Evolutionary conservation across 2,888 invertebrate species (phyloP), one percentile per base, ranked within the genome.

Genomic region (Tenodera sinensis): DNA sequence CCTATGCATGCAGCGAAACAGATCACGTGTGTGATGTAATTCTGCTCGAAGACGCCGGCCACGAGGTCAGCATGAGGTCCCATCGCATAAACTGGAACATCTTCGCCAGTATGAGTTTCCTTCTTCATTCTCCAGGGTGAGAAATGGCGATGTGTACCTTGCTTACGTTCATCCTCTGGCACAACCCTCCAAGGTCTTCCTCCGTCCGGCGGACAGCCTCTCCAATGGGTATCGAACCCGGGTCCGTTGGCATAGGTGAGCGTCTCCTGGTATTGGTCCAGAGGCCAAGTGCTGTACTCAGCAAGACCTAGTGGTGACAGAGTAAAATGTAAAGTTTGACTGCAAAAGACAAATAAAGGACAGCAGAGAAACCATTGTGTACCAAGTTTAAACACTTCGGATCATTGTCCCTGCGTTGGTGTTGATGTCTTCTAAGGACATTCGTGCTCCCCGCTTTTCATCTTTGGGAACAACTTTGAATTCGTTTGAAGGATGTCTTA

Each of bases 161-260:
- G 82, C 42, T 87, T 30, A 14, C 87, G 82, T 42, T 82, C 82
- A 15, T 87, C 42, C 2, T 87, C 82, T 30, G 87, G 28, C 3
- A 87, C n/a, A 15, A 34, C 28, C n/a, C 87, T 28, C 87, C 87
- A 87, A 71, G 54, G 54, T 25, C 54, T 71, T 34, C 34, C 81
- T 9, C n/a, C 42, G 6, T 82, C 81, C 14, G 83, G 83, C 27
- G 42, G 83, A 28, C 83, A 82, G 12, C 27, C 27, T n/a, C 30
- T 87, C 28, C 83, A 82, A 28, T 95, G 94, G 91, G 94, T 93
- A 20, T 92, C 92, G 91, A 93, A 95, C 2, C 95, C 96, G 0
- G 96, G 96, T 0, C 96, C 96, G 91, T 95, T 96, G 20, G 54
- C 54, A 3, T 71, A 71, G 54, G 54, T 71, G 20, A 71, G 54